These are phyloP conservation scores for Podilymbus podiceps DNA, from an alignment of 2,113 vertebrate genomes.

Conservation along the genomic window DNA sequence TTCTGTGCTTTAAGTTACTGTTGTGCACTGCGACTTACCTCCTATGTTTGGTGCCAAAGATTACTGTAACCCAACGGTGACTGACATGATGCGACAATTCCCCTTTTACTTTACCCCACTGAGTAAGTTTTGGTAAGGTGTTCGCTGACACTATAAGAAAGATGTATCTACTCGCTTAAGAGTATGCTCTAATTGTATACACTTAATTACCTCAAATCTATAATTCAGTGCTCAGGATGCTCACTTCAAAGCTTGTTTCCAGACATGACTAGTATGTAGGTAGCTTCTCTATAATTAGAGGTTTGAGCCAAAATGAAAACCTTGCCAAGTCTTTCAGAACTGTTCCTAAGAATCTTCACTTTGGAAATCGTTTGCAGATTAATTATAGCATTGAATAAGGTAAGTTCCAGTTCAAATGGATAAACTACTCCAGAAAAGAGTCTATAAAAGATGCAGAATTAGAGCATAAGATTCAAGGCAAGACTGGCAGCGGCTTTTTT, in stretches of 20 bases:
- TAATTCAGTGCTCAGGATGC: not conserved
- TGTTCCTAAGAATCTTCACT: not conserved
- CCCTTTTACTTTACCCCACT: not conserved
- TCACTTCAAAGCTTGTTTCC: slow-evolving; percentile 25
- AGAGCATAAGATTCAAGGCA: not conserved
- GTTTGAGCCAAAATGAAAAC: not conserved
- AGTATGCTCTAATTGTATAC: not conserved
- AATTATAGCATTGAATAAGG: not conserved
- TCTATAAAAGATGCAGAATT: not conserved
- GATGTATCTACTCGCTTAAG: not conserved
- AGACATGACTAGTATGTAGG: not conserved
- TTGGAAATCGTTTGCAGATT: not conserved
- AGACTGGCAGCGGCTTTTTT: not conserved
- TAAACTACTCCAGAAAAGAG: not conserved
- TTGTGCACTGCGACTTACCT: not conserved
- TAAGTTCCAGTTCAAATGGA: not conserved
- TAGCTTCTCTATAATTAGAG: not conserved
- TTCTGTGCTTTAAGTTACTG: not conserved
- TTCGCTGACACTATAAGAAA: not conserved
- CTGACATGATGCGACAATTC: not conserved
- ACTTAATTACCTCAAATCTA: not conserved
- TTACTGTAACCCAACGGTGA: not conserved
- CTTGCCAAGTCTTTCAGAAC: not conserved
- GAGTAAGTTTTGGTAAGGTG: not conserved
- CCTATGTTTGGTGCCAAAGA: not conserved